These are phyloP conservation scores for Bufo gargarizans DNA, from an alignment of 2,113 vertebrate species.

Conservation along the genomic window DNA sequence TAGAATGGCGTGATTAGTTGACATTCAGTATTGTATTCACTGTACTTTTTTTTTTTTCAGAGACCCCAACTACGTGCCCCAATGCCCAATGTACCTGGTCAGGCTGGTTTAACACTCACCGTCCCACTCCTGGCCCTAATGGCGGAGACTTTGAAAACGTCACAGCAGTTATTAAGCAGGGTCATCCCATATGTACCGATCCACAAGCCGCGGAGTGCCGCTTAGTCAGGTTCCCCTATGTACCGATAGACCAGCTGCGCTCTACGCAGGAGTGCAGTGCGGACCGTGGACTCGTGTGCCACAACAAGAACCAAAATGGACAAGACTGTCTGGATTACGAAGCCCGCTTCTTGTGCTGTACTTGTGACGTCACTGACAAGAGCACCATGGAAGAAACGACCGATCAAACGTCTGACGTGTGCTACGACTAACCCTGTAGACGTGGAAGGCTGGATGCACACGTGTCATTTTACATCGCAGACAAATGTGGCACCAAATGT, in stretches of 20 bases:
- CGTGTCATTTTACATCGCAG: no score
- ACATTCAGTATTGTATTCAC: no score
- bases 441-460: no score
- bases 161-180: neutral
- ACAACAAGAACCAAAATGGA: neutral
- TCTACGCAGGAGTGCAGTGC: neutral
- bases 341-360: constrained; percentile 14
- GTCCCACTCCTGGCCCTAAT: neutral
- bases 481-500: no score
- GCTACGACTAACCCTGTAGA: no score
- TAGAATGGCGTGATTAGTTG: neutral
- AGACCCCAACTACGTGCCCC: neutral
- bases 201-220: constrained; percentile 1
- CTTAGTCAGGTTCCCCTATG: constrained; percentile 8
- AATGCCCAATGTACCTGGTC: neutral
- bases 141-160: constrained; percentile 30
- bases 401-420: neutral
- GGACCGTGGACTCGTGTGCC: constrained; percentile 7
- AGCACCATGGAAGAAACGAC: neutral
- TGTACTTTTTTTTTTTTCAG: neutral
- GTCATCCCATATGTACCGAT: neutral
- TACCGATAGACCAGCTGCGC: neutral
- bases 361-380: neutral
- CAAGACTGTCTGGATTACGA: constrained; percentile 8
- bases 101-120: constrained; percentile 1